Evolutionary conservation across 2,797 vertebrate genomes (phyloP).

Genomic region (Acipenser ruthenus): DNA sequence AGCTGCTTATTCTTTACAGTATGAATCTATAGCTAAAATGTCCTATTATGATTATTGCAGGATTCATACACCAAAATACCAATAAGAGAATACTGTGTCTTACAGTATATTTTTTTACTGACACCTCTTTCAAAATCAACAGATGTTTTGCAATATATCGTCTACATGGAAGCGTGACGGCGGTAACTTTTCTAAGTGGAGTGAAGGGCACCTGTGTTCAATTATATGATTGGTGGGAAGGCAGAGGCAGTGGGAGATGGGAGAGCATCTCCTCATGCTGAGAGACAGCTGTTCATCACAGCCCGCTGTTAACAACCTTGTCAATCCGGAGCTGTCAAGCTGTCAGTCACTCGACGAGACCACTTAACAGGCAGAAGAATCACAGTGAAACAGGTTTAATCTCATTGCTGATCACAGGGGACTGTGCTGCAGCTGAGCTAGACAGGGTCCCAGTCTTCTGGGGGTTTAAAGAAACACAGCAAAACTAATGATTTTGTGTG

Average conservation of each 20-base stretch:
- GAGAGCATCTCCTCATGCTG: neutral
- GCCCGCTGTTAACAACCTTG: neutral
- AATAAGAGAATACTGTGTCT: too few species aligned
- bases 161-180: too few species aligned
- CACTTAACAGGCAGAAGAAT: neutral
- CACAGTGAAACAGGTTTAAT: conserved; percentile 2
- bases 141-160: too few species aligned
- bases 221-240: neutral
- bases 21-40: too few species aligned
- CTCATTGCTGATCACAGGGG: neutral
- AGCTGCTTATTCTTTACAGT: too few species aligned
- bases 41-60: too few species aligned
- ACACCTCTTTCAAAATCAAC: too few species aligned
- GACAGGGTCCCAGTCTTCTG: neutral
- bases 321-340: neutral
- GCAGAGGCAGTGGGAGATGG: neutral
- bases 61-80: too few species aligned
- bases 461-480: neutral
- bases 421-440: neutral
- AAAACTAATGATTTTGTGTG: too few species aligned
- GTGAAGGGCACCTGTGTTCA: neutral
- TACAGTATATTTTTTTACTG: too few species aligned
- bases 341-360: neutral
- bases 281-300: conserved; percentile 1
- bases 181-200: too few species aligned